These are phyloP conservation scores for Thinocorus orbignyianus DNA, from an alignment of 2,113 vertebrate genomes.

Conservation along the genomic window DNA sequence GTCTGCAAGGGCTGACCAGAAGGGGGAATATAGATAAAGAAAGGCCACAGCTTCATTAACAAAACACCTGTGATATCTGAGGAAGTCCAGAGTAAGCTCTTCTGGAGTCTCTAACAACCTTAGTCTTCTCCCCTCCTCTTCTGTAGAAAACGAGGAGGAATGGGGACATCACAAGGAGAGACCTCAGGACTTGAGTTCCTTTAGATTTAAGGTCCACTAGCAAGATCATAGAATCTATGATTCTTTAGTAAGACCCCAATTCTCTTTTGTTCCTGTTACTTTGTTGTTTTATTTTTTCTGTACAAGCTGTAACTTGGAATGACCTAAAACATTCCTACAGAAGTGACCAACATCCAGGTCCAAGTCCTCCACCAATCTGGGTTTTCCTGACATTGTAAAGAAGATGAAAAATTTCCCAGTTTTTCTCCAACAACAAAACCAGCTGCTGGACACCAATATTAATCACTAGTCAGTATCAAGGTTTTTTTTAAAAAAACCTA, in stretches of 20 bases:
- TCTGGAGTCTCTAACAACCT: background rate
- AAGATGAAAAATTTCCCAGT: background rate
- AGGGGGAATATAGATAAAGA: background rate
- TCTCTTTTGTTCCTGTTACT: background rate
- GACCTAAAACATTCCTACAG: background rate
- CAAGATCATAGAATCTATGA: background rate
- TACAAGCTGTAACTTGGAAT: background rate
- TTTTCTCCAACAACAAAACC: background rate
- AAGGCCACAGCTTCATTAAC: background rate
- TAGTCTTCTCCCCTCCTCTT: background rate
- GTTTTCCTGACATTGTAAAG: background rate
- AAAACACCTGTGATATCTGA: background rate
- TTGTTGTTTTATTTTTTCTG: background rate
- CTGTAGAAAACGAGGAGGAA: background rate
- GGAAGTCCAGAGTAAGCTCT: background rate
- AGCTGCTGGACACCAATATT: background rate
- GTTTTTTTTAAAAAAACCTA: background rate
- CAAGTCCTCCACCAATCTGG: background rate
- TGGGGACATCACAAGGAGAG: background rate
- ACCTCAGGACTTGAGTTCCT: background rate
- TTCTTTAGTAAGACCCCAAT: too few relatives aligned
- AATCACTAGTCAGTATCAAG: background rate
- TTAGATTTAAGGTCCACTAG: background rate
- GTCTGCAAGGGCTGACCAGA: background rate
- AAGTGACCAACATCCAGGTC: background rate